phyloP scores from a whole-genome alignment of 2,797 vertebrate species.

The Bradypodion ventrale region DNA sequence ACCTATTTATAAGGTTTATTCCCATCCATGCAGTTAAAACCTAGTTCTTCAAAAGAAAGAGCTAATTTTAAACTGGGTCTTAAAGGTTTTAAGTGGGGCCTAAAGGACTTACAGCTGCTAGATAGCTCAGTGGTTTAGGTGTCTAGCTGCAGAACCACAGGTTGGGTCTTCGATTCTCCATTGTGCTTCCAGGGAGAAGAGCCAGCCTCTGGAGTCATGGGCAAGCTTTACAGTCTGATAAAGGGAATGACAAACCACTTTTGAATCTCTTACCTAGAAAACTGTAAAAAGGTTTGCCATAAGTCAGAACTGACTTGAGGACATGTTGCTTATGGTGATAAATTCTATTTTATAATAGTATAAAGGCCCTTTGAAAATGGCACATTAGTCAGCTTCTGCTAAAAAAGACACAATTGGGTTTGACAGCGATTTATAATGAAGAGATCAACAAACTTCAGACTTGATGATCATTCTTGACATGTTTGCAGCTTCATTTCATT shows the following conservation, averaged over 20 bases:
- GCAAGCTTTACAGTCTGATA: too few species aligned
- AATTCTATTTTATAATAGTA: too few species aligned
- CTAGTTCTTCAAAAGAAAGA: neutral
- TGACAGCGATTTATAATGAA: neutral
- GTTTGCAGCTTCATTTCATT: neutral
- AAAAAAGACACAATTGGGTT: neutral
- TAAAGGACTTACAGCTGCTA: neutral
- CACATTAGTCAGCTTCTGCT: neutral
- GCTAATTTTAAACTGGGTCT: neutral
- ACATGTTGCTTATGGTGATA: too few species aligned
- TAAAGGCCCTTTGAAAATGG: neutral
- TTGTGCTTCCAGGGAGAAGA: too few species aligned
- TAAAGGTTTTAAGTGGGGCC: neutral
- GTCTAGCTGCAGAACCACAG: too few species aligned
- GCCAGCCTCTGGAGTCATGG: too few species aligned
- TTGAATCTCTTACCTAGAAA: too few species aligned
- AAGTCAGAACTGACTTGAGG: too few species aligned
- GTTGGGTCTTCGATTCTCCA: too few species aligned
- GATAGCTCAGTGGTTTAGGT: too few species aligned
- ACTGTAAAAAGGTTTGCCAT: too few species aligned
- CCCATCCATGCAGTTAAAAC: neutral
- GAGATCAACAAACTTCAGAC: neutral
- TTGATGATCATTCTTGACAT: neutral
- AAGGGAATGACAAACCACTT: too few species aligned
- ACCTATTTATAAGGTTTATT: neutral